A percentile compares a stretch with the other conserved stretches of the same genome.
Conservation (phyloP, 2,797 vertebrate species). For the Triplophysa yarkandensis region DNA sequence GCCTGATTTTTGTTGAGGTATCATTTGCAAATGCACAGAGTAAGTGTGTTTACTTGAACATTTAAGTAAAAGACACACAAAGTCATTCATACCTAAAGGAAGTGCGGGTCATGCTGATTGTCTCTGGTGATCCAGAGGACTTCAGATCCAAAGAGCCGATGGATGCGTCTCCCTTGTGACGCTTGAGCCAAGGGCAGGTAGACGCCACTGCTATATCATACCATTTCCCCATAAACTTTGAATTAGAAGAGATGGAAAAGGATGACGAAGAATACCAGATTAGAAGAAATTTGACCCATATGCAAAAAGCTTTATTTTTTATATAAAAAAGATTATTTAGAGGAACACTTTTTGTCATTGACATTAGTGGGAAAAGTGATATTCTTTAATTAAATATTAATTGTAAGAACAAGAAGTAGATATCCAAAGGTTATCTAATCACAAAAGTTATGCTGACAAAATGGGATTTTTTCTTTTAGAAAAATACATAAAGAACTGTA, state of each 20-base stretch:
- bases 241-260: neutral
- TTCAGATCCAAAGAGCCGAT: slow-evolving; percentile 78
- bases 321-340: no score
- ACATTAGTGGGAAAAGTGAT: neutral
- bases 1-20: no score
- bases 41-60: neutral
- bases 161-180: slow-evolving; percentile 62
- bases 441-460: neutral
- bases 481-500: no score
- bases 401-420: neutral
- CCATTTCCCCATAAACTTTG: slow-evolving; percentile 90
- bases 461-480: neutral
- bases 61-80: neutral
- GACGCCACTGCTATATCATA: slow-evolving; percentile 78
- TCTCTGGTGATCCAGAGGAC: slow-evolving; percentile 36
- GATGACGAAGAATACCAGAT: neutral
- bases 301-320: no score
- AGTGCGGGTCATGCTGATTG: slow-evolving; percentile 61
- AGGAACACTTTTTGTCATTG: no score
- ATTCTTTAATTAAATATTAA: neutral
- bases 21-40: no score
- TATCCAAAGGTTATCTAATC: neutral
- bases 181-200: slow-evolving; percentile 72
- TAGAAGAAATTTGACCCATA: neutral
- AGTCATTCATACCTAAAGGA: slow-evolving; percentile 62